phyloP scores from a whole-genome alignment of 2,888 invertebrate genomes.

The Acanthacorydalis orientalis region DNA sequence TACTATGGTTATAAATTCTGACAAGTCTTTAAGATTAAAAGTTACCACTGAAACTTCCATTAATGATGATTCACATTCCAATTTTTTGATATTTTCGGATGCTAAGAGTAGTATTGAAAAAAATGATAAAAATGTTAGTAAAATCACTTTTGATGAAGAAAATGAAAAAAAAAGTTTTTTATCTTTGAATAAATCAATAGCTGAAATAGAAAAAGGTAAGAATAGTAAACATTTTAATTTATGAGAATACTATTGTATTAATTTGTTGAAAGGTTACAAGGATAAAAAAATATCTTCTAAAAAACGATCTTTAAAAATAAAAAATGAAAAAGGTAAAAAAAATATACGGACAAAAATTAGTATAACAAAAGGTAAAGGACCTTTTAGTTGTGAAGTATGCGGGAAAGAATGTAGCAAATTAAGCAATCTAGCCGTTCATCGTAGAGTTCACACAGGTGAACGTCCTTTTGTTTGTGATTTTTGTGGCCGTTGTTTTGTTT shows the following conservation, averaged over 20 bases:
- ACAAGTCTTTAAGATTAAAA: neutral
- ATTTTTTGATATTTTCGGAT: neutral
- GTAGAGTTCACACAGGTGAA: neutral
- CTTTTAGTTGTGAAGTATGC: neutral
- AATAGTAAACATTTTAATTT: neutral
- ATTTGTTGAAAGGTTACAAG: too few relatives aligned
- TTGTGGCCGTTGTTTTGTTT: neutral
- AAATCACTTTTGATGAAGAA: neutral
- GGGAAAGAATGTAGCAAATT: neutral
- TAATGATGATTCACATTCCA: neutral
- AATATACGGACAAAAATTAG: neutral
- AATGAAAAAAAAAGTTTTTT: neutral
- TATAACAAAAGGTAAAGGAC: neutral
- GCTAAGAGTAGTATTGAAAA: neutral
- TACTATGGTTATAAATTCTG: neutral
- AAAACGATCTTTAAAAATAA: neutral
- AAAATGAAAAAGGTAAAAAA: neutral
- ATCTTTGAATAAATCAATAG: neutral
- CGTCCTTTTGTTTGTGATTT: neutral
- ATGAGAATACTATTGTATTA: too few relatives aligned
- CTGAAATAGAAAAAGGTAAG: neutral
- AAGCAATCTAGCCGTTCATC: neutral
- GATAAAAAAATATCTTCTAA: too few relatives aligned
- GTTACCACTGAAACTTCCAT: neutral
- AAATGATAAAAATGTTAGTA: neutral